Base-by-base conservation (phyloP, 2,888 invertebrate species). In the Drosophila colorata region DNA sequence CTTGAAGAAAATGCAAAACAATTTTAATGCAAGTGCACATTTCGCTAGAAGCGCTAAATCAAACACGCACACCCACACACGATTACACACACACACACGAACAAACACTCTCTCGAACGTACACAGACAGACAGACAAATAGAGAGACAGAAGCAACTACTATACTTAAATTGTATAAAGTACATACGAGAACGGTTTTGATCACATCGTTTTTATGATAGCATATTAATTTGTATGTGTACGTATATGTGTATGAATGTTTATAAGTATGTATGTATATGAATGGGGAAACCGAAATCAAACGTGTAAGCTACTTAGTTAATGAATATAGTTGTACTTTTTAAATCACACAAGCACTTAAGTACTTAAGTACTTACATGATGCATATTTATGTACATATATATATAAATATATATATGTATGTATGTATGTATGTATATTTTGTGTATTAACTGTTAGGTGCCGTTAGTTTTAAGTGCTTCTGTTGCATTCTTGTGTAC, bases 391-490 rank as follows among this genome's bases (percentile, higher is more conserved):
- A 23, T 18, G 16, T 44, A 44, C 48, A 18, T 43, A 56, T 52
- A 56, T 66, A 60, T 52, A 44, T 20, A 49, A 55, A 58, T 70
- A 23, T 35, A 43, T 53, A 46, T 55, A 25, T 38, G 37, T 23
- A 35, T 57, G 6, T 61, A 16, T 46, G n/a, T 40, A 14, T 56
- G 52, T 49, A 48, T 80, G 78, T 82, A 74, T 79, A 80, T 76
- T 87, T 76, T 74, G 74, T 80, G 87, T 80, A 84, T 70, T 81
- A 65, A 82, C 37, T 71, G 57, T 71, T 73, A 79, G 74, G 71
- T 82, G 88, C 78, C 70, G 75, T 72, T 84, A 84, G 88, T 41
- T 47, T 73, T 88, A 84, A 87, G 87, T 33, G 87, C 84, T 88
- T 84, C 59, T 65, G 85, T 84, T 88, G 67, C 75, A 64, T 63